phyloP scores from a whole-genome alignment of 2,888 invertebrate species.

The Lamellibrachia satsuma region DNA sequence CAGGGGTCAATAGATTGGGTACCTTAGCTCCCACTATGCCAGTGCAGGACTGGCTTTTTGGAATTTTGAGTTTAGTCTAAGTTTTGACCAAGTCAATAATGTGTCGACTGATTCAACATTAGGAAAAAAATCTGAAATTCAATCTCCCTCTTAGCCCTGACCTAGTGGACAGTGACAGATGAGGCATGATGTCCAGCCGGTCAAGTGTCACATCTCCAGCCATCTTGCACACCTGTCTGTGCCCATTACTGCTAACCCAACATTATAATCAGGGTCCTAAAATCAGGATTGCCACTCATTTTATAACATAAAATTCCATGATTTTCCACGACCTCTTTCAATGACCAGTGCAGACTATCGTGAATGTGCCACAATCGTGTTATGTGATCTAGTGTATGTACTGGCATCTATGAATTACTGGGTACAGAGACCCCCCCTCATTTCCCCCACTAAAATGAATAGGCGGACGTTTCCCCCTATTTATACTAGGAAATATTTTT shows the following conservation, averaged over 20 bases:
- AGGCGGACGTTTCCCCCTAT: too few species aligned
- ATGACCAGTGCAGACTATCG: background rate
- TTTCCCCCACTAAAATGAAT: too few species aligned
- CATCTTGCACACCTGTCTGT: background rate
- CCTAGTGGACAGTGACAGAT: background rate
- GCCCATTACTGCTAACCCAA: background rate
- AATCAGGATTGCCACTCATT: background rate
- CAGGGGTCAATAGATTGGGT: background rate
- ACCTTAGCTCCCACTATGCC: background rate
- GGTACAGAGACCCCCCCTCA: too few species aligned
- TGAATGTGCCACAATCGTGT: background rate
- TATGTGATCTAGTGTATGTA: too few species aligned
- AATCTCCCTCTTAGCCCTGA: background rate
- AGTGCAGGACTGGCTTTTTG: background rate
- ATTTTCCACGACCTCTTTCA: background rate
- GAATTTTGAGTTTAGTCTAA: background rate
- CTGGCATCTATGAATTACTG: background rate
- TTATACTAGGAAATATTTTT: too few species aligned
- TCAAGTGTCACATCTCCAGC: background rate
- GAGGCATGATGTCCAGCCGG: background rate
- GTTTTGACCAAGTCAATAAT: background rate
- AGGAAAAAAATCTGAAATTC: background rate
- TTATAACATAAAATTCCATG: background rate
- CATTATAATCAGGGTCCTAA: background rate
- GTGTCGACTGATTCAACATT: background rate